Conservation (phyloP, 2,113 vertebrate genomes). For the Sorex fumeus region DNA sequence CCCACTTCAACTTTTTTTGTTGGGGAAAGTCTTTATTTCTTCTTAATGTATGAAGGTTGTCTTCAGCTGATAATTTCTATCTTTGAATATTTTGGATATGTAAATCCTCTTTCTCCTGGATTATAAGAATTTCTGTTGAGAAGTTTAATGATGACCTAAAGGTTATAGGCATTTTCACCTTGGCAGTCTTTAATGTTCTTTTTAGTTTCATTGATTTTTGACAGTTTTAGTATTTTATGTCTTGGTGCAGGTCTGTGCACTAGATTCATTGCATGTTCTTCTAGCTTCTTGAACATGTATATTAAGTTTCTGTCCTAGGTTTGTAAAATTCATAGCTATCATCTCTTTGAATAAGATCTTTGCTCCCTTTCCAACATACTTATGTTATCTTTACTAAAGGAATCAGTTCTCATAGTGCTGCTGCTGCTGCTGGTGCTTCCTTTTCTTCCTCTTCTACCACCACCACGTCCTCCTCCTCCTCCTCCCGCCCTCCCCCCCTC, state of each 20-base stretch:
- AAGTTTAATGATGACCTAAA: too few species aligned
- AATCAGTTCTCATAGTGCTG: neutral
- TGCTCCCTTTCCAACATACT: neutral
- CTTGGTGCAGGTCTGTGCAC: neutral
- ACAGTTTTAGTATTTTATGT: neutral
- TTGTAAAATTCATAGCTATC: neutral
- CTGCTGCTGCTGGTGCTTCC: neutral
- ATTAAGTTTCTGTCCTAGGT: neutral
- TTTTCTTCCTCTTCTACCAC: neutral
- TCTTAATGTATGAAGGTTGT: neutral
- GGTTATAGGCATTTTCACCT: neutral
- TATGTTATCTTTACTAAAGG: neutral
- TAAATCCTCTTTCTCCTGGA: neutral
- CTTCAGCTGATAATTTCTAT: neutral
- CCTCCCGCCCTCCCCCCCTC: too few species aligned
- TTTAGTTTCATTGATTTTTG: neutral
- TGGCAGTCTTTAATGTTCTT: neutral
- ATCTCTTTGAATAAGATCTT: neutral
- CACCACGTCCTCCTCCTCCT: too few species aligned
- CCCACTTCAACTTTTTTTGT: neutral
- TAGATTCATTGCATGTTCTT: neutral
- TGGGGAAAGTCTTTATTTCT: neutral
- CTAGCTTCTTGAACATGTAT: neutral
- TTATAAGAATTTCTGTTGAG: neutral
- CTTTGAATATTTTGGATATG: neutral